phyloP scores from a whole-genome alignment of 2,113 vertebrate species.

The Chaetops frenatus region DNA sequence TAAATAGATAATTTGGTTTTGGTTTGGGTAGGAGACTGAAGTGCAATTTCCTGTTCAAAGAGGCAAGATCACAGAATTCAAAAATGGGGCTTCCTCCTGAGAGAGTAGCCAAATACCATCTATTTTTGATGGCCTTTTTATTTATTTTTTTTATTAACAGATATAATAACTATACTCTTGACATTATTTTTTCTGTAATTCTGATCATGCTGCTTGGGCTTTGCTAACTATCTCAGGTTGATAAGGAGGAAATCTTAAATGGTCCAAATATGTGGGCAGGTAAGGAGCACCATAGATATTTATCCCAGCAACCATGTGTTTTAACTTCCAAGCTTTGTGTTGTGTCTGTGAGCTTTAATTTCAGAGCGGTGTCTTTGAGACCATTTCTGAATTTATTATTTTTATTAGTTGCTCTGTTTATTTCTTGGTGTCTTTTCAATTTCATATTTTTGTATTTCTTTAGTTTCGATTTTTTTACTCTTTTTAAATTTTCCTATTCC shows the following conservation, averaged over 20 bases:
- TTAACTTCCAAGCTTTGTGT: not conserved
- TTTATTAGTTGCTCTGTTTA: not conserved
- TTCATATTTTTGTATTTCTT: not conserved
- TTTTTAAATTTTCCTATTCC: not conserved
- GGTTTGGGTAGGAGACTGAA: not conserved
- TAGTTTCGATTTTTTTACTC: not conserved
- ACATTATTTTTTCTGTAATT: not conserved
- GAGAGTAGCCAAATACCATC: not conserved
- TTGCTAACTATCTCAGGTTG: not conserved
- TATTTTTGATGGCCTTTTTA: not conserved
- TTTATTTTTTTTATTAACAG: not conserved
- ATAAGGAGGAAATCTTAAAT: not conserved
- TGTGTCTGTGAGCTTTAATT: not conserved
- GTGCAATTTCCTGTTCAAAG: not conserved
- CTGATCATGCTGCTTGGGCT: not conserved
- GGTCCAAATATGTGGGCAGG: not conserved
- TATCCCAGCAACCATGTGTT: not conserved
- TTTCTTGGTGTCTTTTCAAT: not conserved
- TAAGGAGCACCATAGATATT: not conserved
- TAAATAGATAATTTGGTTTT: not conserved
- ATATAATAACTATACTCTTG: not conserved
- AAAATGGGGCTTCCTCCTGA: not conserved
- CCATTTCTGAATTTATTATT: not conserved
- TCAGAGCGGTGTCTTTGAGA: not conserved
- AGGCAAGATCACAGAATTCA: not conserved